Conservation (phyloP, 2,113 vertebrate genomes). For the Clarias magur region DNA sequence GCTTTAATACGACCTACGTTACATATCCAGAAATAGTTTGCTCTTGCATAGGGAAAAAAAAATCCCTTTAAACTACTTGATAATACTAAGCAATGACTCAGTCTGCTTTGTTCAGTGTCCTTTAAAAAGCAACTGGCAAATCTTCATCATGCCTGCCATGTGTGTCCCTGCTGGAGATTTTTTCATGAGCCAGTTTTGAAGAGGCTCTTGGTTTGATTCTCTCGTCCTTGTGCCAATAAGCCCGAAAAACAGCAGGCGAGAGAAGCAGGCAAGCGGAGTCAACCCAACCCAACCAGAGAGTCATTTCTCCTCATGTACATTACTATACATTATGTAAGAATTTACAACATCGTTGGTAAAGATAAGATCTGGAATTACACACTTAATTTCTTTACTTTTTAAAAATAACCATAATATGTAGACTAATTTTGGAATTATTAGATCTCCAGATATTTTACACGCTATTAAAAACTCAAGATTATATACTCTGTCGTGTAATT, state of each 20-base stretch:
- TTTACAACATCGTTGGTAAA: neutral
- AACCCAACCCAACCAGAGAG: neutral
- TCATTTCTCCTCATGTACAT: neutral
- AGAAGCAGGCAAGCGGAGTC: neutral
- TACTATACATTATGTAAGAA: neutral
- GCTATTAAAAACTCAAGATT: neutral
- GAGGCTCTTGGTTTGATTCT: neutral
- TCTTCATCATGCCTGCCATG: conserved; percentile 9
- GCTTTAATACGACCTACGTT: neutral
- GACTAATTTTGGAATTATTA: neutral
- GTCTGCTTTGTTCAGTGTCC: neutral
- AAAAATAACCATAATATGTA: neutral
- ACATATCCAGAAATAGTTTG: neutral
- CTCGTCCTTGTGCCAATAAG: neutral
- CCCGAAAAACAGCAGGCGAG: neutral
- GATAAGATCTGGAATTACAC: neutral
- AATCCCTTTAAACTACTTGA: neutral
- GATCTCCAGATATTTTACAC: neutral
- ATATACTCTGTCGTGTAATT: neutral
- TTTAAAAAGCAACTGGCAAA: conserved; percentile 14
- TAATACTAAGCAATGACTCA: neutral
- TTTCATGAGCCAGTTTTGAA: conserved; percentile 8
- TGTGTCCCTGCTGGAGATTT: conserved; percentile 2
- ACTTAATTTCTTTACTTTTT: too few relatives aligned
- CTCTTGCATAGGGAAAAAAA: neutral